Percentiles rank a stretch among this genome's conserved stretches.
Conservation (phyloP, 2,113 vertebrate species). For the Tragelaphus buxtoni region DNA sequence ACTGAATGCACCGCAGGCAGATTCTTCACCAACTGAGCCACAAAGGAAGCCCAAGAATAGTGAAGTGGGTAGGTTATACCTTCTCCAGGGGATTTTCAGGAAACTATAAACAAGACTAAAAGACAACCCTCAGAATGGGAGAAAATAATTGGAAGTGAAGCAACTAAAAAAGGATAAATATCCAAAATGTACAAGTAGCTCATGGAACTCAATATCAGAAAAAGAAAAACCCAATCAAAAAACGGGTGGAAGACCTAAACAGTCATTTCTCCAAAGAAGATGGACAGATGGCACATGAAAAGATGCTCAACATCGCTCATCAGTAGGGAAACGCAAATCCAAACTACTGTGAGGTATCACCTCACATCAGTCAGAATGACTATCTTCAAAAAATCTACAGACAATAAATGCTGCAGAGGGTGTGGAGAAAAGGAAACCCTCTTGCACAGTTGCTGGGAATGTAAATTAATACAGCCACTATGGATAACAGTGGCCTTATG, state of each 20-base stretch:
- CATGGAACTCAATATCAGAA: not conserved
- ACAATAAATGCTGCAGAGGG: not conserved
- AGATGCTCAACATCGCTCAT: not conserved
- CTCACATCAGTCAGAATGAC: not conserved
- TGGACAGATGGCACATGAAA: not conserved
- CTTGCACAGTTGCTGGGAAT: not conserved
- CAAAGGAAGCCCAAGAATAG: not conserved
- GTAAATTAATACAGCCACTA: not conserved
- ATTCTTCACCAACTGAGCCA: not conserved
- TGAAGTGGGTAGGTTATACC: not conserved
- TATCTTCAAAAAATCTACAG: not conserved
- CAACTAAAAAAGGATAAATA: not conserved
- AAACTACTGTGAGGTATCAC: not conserved
- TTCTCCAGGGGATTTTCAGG: not conserved
- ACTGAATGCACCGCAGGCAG: rapidly evolving
- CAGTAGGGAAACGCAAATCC: not conserved
- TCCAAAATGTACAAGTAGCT: not conserved
- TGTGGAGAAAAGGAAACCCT: not conserved
- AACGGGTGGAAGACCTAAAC: not conserved
- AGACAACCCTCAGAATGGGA: not conserved
- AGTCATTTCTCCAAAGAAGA: not conserved
- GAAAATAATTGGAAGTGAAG: not conserved
- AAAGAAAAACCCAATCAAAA: not conserved
- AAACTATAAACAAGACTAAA: not conserved
- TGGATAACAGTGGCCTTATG: not conserved